phyloP scores from a whole-genome alignment of 2,888 invertebrate species.

The Scrobipalpa atriplicella region DNA sequence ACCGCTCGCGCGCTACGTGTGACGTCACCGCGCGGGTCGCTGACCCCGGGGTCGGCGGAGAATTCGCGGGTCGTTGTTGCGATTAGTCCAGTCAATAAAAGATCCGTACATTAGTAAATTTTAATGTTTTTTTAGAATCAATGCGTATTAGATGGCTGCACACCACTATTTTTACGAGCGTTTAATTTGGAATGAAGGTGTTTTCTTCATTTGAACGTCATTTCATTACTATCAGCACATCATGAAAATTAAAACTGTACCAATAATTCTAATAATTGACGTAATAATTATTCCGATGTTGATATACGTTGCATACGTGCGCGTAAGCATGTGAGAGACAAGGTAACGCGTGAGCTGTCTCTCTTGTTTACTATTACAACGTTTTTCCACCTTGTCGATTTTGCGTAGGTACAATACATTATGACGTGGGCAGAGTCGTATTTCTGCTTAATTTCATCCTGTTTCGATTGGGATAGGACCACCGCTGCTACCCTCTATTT shows the following conservation, averaged over 20 bases:
- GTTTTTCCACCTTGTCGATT: not conserved
- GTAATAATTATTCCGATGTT: not conserved
- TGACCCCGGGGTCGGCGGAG: slow-evolving; percentile 3
- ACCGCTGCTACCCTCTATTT: no score
- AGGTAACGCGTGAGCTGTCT: slow-evolving; percentile 15
- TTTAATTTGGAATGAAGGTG: no score
- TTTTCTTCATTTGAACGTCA: no score
- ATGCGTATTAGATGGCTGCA: no score
- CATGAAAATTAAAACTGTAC: not conserved
- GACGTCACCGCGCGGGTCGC: slow-evolving; percentile 7
- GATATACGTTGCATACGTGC: not conserved
- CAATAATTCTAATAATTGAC: not conserved
- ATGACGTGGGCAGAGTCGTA: no score
- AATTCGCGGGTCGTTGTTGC: not conserved
- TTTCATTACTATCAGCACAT: no score
- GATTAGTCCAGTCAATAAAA: slow-evolving; percentile 2
- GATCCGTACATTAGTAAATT: no score
- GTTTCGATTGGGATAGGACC: no score
- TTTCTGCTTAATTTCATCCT: no score
- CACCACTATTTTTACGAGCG: no score
- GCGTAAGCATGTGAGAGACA: not conserved
- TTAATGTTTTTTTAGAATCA: no score
- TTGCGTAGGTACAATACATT: no score
- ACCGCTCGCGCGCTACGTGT: slow-evolving; percentile 18
- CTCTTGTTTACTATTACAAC: slow-evolving; percentile 2